phyloP scores from a whole-genome alignment of 2,888 invertebrate genomes.

The Furcula furcula region DNA sequence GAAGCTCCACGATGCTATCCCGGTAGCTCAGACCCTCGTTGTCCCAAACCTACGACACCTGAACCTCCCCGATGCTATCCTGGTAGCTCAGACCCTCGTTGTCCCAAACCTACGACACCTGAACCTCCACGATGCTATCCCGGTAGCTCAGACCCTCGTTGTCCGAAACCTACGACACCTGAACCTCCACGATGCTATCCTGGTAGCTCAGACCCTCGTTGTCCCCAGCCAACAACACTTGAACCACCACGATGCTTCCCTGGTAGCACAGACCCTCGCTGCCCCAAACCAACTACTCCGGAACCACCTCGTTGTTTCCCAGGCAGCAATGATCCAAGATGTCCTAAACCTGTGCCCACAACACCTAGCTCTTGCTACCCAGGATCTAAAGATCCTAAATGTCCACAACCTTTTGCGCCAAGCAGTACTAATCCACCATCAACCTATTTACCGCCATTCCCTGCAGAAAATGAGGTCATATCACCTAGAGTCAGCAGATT shows the following conservation, averaged over 20 bases:
- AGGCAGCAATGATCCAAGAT: conserved; percentile 46
- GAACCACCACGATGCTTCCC: conserved; percentile 34
- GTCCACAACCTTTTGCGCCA: conserved; percentile 67
- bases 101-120: conserved; percentile 25
- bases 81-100: conserved; percentile 40
- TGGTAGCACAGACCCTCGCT: conserved; percentile 48
- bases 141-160: conserved; percentile 11
- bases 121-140: conserved; percentile 12
- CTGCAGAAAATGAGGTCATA: conserved; percentile 63
- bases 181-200: conserved; percentile 21
- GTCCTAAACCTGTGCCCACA: conserved; percentile 36
- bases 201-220: conserved; percentile 26
- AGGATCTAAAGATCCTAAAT: conserved; percentile 63
- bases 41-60: conserved; percentile 42
- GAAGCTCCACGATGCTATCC: conserved; percentile 30
- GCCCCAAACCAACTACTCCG: conserved; percentile 41
- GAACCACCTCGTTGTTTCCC: conserved; percentile 47
- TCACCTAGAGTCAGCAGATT: conserved; percentile 47
- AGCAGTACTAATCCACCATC: conserved; percentile 68
- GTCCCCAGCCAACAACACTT: conserved; percentile 37
- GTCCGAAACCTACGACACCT: conserved; percentile 13
- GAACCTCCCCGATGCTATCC: conserved; percentile 30
- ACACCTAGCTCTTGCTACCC: conserved; percentile 68
- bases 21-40: conserved; percentile 39
- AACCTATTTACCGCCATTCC: conserved; percentile 73